These are phyloP conservation scores for Carassius carassius DNA, from an alignment of 2,113 vertebrate genomes.

Conservation along the genomic window DNA sequence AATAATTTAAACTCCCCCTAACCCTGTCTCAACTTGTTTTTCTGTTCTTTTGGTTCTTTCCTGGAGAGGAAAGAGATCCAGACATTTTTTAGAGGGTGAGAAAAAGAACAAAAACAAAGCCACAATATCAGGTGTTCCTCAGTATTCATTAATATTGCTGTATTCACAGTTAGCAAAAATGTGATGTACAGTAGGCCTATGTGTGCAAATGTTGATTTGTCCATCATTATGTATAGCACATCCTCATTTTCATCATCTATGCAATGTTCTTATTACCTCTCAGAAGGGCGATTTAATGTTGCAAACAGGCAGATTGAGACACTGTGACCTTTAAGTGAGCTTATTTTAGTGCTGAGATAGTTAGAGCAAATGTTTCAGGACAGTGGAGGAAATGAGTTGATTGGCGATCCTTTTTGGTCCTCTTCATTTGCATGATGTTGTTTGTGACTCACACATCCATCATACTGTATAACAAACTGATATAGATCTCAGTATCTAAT, in stretches of 20 bases:
- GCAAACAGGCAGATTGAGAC: neutral
- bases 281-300: neutral
- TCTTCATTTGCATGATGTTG: neutral
- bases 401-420: neutral
- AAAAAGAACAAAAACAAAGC: no score
- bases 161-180: neutral
- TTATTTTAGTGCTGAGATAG: neutral
- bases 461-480: neutral
- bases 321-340: conserved; percentile 10
- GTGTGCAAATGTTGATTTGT: neutral
- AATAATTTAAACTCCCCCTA: neutral
- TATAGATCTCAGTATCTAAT: neutral
- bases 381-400: neutral
- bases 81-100: neutral
- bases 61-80: neutral
- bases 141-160: no score
- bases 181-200: no score
- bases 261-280: neutral
- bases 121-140: no score
- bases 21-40: neutral
- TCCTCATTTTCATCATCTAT: neutral
- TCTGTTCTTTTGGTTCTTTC: neutral
- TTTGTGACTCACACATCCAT: neutral
- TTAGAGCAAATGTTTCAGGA: neutral
- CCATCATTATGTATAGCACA: neutral